Evolutionary conservation across 2,113 vertebrate genomes (phyloP).

Genomic region (Melierax canorus): DNA sequence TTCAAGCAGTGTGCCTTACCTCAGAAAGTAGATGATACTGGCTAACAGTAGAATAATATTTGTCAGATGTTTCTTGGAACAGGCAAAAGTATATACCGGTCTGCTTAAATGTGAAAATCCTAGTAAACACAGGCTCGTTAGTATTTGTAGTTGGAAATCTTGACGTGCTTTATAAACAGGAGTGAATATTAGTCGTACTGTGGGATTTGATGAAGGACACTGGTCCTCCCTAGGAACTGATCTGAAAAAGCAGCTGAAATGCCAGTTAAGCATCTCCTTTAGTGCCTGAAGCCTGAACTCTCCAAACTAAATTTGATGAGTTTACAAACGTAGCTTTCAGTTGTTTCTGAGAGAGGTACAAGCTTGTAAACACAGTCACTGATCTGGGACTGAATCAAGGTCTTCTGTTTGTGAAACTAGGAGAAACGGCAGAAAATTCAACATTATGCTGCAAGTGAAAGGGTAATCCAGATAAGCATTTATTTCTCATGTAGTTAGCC

Average conservation of each 20-base stretch:
- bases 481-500: neutral
- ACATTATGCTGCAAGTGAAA: neutral
- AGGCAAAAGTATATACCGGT: neutral
- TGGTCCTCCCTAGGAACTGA: neutral
- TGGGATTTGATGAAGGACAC: neutral
- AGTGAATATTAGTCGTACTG: neutral
- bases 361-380: neutral
- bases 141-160: neutral
- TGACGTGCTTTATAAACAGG: neutral
- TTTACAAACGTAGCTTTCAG: neutral
- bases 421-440: neutral
- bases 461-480: neutral
- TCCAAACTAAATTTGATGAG: neutral
- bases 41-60: neutral
- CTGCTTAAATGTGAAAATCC: neutral
- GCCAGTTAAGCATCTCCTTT: neutral
- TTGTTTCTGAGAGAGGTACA: neutral
- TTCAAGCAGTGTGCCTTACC: neutral
- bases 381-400: neutral
- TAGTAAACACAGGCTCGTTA: neutral
- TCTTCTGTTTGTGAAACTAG: neutral
- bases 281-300: neutral
- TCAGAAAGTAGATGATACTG: neutral
- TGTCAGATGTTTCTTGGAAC: neutral
- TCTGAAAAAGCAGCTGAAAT: neutral